A percentile compares a stretch with the other conserved stretches of the same genome.
phyloP scores from a whole-genome alignment of 2,797 vertebrate genomes.

The Neosilurus mollespiculum region DNA sequence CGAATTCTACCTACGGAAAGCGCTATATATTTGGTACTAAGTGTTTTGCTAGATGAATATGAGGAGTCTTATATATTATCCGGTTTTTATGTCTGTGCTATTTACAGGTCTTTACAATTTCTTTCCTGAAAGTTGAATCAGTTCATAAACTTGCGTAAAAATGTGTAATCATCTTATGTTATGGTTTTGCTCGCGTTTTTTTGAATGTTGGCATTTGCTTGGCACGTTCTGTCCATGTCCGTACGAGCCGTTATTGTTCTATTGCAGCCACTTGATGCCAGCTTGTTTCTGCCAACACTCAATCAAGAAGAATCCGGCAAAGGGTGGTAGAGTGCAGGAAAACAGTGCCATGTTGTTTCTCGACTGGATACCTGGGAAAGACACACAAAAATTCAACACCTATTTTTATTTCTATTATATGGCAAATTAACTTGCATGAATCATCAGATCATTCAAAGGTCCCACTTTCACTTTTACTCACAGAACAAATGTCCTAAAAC shows the following conservation, averaged over 20 bases:
- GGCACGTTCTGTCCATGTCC: constrained; percentile 88
- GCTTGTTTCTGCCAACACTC: constrained; percentile 88
- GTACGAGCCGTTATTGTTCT: constrained; percentile 86
- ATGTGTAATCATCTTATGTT: constrained; percentile 75
- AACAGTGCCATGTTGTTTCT: constrained; percentile 97
- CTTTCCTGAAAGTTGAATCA: constrained; percentile 99
- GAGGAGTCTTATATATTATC: constrained; percentile 99
- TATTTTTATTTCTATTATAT: background rate
- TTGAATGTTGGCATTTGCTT: constrained; percentile 94
- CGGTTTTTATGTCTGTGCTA: constrained; percentile 96
- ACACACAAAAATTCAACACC: constrained; percentile 9
- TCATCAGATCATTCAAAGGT: background rate
- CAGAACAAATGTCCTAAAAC: background rate
- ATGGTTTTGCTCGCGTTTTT: constrained; percentile 63
- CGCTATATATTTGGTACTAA: constrained; percentile 93
- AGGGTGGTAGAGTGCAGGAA: constrained; percentile 97
- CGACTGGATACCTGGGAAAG: constrained; percentile 88
- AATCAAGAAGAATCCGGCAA: constrained; percentile 90
- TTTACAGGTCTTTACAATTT: constrained; percentile 99
- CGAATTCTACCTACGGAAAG: constrained; percentile 83
- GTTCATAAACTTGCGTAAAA: constrained; percentile 96
- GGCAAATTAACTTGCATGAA: background rate
- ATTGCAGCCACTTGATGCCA: constrained; percentile 88
- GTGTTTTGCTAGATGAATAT: constrained; percentile 89
- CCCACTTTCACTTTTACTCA: background rate